phyloP scores from a whole-genome alignment of 1,140 invertebrate species.

The Monomorium pharaonis region DNA sequence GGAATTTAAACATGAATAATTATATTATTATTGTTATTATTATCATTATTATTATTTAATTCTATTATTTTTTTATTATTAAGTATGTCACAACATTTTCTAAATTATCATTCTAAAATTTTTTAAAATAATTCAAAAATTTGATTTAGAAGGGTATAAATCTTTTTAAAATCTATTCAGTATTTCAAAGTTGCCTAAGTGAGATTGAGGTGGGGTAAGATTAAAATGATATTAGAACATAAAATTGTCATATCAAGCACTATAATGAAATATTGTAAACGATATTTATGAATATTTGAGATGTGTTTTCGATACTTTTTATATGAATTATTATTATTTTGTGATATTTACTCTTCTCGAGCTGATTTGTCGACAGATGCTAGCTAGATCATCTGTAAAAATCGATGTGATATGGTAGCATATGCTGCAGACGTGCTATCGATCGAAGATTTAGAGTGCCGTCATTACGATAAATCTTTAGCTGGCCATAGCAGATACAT shows the following conservation, averaged over 20 bases:
- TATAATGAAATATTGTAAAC: not conserved
- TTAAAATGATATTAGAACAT: not conserved
- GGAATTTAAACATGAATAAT: not conserved
- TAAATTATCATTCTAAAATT: not conserved
- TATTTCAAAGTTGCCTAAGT: not conserved
- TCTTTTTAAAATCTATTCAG: not conserved
- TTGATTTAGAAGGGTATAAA: not conserved
- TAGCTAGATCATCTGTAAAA: conserved; percentile 71
- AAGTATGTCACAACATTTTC: not conserved
- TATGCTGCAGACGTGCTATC: conserved; percentile 69
- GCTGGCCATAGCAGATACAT: conserved; percentile 38
- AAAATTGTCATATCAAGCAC: not conserved
- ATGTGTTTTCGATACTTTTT: conserved; percentile 57
- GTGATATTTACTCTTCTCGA: not conserved
- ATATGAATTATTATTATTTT: conserved; percentile 63
- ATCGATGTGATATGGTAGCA: conserved; percentile 78
- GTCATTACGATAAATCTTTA: conserved; percentile 59
- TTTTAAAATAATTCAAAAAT: not conserved
- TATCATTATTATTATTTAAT: not conserved
- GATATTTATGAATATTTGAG: not conserved
- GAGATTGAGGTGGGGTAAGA: not conserved
- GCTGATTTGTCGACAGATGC: conserved; percentile 73
- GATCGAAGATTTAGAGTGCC: conserved; percentile 38
- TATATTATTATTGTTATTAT: not conserved
- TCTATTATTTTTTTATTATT: not conserved